Evolutionary conservation across 1,140 invertebrate genomes (phyloP), one percentile per base, ranked within the genome.

Genomic region (Hypothenemus hampei): DNA sequence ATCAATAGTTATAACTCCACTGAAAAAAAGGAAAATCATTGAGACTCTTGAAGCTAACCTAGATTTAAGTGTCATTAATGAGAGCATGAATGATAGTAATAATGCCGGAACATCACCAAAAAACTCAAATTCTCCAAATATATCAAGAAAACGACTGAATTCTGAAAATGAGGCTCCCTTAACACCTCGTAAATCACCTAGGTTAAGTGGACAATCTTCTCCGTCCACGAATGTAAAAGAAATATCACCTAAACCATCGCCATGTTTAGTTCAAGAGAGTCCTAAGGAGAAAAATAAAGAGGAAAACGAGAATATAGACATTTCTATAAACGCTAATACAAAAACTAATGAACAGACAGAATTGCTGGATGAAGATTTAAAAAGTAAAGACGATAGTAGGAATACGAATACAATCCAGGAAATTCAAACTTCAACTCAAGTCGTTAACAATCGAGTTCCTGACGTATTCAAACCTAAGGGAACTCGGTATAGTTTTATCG

Each of bases 391-490:
- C 6, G n/a, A 29, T 29, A 29, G 6, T 7, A 6, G n/a, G 26
- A n/a, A n/a, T n/a, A n/a, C 26, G n/a, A n/a, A n/a, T 16, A 16
- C 18, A 8, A 11, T 10, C 7, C 7, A 13, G 7, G 16, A 37
- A 37, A n/a, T n/a, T n/a, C n/a, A n/a, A n/a, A n/a, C n/a, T n/a
- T 29, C 26, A 7, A 10, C 16, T 10, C 18, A 16, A 1, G 10
- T 11, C 4, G 21, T 21, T 43, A 43, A n/a, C 19, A 43, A 8
- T 22, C 45, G 53, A 35, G 18, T 56, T 15, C 56, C 58, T n/a
- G 53, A 60, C 23, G 58, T 56, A 21, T 57, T 60, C 23, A 48
- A 41, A 19, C 57, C 57, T 6, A 59, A 54, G 26, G 40, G 50
- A 18, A 39, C 31, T 10, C 39, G 54, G 5, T 44, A 35, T n/a